These are phyloP conservation scores for Diprion similis DNA, from an alignment of 1,140 invertebrate genomes.

Conservation along the genomic window DNA sequence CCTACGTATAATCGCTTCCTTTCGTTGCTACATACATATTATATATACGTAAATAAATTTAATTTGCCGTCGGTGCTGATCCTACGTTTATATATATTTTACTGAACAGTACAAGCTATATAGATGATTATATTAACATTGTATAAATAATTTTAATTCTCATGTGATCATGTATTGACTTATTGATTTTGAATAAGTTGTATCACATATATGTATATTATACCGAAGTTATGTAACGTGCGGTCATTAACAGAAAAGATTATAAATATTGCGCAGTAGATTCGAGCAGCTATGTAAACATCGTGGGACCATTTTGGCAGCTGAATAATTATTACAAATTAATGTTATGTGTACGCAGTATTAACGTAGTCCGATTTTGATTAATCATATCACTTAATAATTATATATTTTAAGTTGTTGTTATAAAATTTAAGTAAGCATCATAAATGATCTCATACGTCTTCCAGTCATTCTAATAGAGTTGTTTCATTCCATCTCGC, in stretches of 20 bases:
- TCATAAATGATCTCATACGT: constrained; percentile 38
- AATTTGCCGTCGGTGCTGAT: too few relatives aligned
- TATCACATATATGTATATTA: too few relatives aligned
- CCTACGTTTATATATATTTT: too few relatives aligned
- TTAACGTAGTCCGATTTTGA: not conserved
- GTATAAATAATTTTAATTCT: too few relatives aligned
- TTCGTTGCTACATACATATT: too few relatives aligned
- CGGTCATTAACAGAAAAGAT: too few relatives aligned
- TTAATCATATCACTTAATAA: not conserved
- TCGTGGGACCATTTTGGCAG: constrained; percentile 35
- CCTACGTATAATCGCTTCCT: not conserved
- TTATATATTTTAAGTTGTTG: constrained; percentile 8
- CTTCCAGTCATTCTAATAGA: constrained; percentile 37
- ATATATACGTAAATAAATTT: too few relatives aligned
- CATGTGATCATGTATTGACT: too few relatives aligned
- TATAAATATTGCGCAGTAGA: constrained; percentile 1
- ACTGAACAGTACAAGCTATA: too few relatives aligned
- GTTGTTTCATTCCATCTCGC: not conserved
- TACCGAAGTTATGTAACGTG: too few relatives aligned
- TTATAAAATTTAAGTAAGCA: constrained; percentile 29
- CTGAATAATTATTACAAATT: not conserved
- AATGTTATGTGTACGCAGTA: not conserved
- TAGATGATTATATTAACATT: too few relatives aligned
- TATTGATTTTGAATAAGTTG: too few relatives aligned
- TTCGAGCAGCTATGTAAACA: not conserved